phyloP scores from a whole-genome alignment of 2,888 invertebrate species.

The Sarcophaga rosellei region DNA sequence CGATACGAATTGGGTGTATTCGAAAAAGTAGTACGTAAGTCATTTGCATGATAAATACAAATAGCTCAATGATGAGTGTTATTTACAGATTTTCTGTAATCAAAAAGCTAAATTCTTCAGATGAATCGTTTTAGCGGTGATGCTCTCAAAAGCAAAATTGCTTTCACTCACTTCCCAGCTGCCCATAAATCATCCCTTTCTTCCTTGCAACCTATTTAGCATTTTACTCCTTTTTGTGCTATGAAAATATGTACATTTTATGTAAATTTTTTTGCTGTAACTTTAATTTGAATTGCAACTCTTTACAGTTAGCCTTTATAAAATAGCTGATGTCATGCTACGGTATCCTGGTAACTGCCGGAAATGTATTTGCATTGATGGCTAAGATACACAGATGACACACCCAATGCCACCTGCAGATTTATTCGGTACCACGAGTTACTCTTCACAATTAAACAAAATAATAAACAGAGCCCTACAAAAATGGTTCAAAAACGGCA shows the following conservation, averaged over 20 bases:
- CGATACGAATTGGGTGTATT: too few species aligned
- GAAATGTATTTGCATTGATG: constrained; percentile 86
- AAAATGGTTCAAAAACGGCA: background rate
- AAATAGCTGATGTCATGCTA: constrained; percentile 85
- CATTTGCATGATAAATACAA: too few species aligned
- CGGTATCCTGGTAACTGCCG: constrained; percentile 87
- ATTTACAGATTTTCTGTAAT: too few species aligned
- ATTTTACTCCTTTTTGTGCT: background rate
- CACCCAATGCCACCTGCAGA: constrained; percentile 81
- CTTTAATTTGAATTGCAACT: constrained; percentile 22
- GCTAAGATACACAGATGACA: constrained; percentile 81
- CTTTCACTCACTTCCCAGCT: background rate
- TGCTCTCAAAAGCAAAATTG: constrained; percentile 15
- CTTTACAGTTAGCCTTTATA: constrained; percentile 84
- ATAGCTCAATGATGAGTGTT: too few species aligned
- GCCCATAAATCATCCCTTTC: background rate
- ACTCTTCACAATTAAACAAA: constrained; percentile 68
- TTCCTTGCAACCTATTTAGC: background rate
- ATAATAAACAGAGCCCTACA: constrained; percentile 12
- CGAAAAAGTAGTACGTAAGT: too few species aligned
- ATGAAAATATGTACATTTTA: background rate
- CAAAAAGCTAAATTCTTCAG: background rate
- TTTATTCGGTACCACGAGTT: constrained; percentile 80
- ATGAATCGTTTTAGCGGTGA: constrained; percentile 22
- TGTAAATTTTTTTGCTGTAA: background rate